These are phyloP conservation scores for Holacanthella duospinosa DNA, from an alignment of 2,888 invertebrate genomes.

Conservation along the genomic window DNA sequence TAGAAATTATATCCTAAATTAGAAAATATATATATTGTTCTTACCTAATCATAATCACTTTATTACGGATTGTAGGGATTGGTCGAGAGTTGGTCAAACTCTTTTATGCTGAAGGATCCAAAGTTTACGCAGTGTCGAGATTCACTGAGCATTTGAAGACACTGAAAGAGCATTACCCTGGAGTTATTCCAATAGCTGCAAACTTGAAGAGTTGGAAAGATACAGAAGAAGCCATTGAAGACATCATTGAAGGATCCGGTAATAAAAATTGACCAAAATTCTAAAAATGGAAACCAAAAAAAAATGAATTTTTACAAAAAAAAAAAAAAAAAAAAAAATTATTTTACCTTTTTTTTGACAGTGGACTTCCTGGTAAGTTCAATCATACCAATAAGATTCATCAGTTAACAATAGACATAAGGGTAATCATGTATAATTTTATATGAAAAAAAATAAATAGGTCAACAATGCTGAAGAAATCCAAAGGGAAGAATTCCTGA, in stretches of 20 bases:
- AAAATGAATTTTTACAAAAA: too few relatives aligned
- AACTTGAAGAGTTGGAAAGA: conserved; percentile 63
- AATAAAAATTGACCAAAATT: too few relatives aligned
- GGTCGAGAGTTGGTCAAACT: conserved; percentile 49
- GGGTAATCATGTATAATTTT: too few relatives aligned
- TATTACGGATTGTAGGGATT: conserved; percentile 45
- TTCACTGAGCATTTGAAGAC: conserved; percentile 55
- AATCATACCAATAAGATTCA: too few relatives aligned
- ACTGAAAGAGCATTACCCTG: conserved; percentile 49
- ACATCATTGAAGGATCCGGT: conserved; percentile 23
- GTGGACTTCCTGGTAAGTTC: background rate
- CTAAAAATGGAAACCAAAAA: too few relatives aligned
- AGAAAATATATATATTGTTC: too few relatives aligned
- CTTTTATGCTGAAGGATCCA: conserved; percentile 43
- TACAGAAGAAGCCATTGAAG: conserved; percentile 40
- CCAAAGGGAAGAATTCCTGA: background rate
- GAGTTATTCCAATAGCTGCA: conserved; percentile 55
- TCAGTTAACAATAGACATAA: too few relatives aligned
- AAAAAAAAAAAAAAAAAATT: too few relatives aligned
- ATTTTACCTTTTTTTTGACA: background rate
- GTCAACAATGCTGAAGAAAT: conserved; percentile 3
- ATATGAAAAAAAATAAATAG: too few relatives aligned
- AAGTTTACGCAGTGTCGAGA: conserved; percentile 66
- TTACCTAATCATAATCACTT: too few relatives aligned
- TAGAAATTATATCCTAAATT: background rate